A percentile compares a stretch with the other conserved stretches of the same genome.
These are phyloP conservation scores for Eupithecia vulgata DNA, from an alignment of 2,888 invertebrate genomes.

Conservation along the genomic window DNA sequence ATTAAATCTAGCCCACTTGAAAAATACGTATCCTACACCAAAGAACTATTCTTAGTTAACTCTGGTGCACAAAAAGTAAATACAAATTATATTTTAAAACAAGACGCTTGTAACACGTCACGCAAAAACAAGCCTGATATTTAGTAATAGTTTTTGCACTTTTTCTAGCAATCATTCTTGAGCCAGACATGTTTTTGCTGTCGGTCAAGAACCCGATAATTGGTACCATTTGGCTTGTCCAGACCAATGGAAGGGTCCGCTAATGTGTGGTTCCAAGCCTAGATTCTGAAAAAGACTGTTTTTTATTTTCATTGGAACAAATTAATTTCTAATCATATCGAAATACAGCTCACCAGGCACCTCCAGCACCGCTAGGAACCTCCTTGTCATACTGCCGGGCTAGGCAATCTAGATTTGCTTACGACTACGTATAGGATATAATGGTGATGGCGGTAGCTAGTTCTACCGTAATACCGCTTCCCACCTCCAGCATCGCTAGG, in stretches of 20 bases:
- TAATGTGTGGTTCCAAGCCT: not conserved
- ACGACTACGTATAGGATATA: not conserved
- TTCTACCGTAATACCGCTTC: not conserved
- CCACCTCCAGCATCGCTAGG: no score
- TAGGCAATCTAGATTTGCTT: not conserved
- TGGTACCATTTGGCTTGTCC: slow-evolving; percentile 6
- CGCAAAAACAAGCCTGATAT: not conserved
- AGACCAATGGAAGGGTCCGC: not conserved
- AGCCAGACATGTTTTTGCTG: slow-evolving; percentile 10
- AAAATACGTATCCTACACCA: not conserved
- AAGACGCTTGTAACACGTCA: not conserved
- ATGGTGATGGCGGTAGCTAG: no score
- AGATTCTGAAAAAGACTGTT: not conserved
- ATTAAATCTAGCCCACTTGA: not conserved
- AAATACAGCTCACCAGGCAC: not conserved
- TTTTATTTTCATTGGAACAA: not conserved
- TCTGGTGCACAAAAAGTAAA: not conserved
- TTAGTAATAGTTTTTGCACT: slow-evolving; percentile 7
- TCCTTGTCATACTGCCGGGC: not conserved
- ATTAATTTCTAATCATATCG: no score
- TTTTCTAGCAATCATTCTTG: slow-evolving; percentile 7
- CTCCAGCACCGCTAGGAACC: no score
- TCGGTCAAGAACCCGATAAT: slow-evolving; percentile 3
- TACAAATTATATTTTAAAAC: not conserved
- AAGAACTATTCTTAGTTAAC: not conserved